These are phyloP conservation scores for Tursiops truncatus DNA, from an alignment of 2,113 vertebrate species.

Conservation along the genomic window DNA sequence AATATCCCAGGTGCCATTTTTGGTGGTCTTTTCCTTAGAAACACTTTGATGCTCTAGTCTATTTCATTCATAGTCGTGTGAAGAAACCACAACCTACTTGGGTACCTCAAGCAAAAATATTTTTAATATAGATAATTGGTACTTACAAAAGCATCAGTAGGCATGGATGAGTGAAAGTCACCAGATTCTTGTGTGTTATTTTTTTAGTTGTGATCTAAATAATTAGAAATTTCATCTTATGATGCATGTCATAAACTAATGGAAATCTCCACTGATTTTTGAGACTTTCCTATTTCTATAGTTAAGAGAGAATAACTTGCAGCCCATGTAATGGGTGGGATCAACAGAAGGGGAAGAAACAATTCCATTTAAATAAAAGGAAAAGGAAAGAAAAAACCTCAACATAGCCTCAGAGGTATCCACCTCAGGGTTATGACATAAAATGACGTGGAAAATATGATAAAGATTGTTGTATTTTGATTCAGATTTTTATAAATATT, in stretches of 20 bases:
- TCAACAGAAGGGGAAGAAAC: not conserved
- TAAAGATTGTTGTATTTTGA: not conserved
- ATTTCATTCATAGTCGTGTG: not conserved
- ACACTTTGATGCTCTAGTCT: not conserved
- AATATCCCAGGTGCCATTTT: not conserved
- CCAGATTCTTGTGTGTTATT: not conserved
- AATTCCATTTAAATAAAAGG: not conserved
- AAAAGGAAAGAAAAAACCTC: too few species aligned
- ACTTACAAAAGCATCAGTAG: not conserved
- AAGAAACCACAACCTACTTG: not conserved
- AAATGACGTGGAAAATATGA: not conserved
- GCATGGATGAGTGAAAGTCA: not conserved
- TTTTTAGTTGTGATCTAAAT: not conserved
- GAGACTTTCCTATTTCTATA: not conserved
- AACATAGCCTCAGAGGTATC: not conserved
- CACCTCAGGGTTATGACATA: not conserved
- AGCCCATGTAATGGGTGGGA: not conserved
- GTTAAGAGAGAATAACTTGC: not conserved
- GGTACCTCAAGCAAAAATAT: not conserved
- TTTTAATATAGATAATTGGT: not conserved
- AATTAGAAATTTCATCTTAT: not conserved
- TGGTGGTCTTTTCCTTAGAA: not conserved
- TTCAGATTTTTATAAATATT: not conserved
- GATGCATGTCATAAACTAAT: not conserved
- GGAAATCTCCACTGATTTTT: not conserved